phyloP scores from a whole-genome alignment of 1,140 invertebrate genomes.

The Nasonia longicornis region DNA sequence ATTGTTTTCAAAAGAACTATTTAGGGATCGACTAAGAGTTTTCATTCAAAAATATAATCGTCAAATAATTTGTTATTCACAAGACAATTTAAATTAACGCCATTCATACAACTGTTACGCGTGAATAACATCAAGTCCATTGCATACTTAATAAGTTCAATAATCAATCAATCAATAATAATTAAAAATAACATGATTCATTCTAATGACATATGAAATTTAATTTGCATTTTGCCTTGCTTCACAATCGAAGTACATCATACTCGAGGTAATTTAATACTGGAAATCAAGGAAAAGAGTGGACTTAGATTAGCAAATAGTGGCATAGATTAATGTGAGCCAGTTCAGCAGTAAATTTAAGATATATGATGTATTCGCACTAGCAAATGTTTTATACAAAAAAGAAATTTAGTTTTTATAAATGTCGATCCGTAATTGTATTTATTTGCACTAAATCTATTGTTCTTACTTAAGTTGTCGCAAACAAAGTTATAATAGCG shows the following conservation, averaged over 20 bases:
- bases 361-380: neutral
- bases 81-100: neutral
- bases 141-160: neutral
- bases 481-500: neutral
- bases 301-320: slow-evolving; percentile 38
- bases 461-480: neutral
- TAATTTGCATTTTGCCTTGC: slow-evolving; percentile 53
- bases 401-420: slow-evolving; percentile 10
- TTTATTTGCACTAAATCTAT: slow-evolving; percentile 15
- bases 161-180: slow-evolving; percentile 1
- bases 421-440: slow-evolving; percentile 14
- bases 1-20: neutral
- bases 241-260: slow-evolving; percentile 59
- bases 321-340: slow-evolving; percentile 9
- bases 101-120: neutral
- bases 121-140: neutral
- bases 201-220: slow-evolving; percentile 32
- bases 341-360: slow-evolving; percentile 25
- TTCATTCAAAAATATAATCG: neutral
- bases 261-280: slow-evolving; percentile 60
- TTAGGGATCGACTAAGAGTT: neutral
- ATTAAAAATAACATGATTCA: neutral
- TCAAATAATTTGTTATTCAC: neutral
- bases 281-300: slow-evolving; percentile 20
- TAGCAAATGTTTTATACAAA: slow-evolving; percentile 13